Base-by-base conservation (phyloP, 2,888 invertebrate genomes). In the Eupithecia inturbata region DNA sequence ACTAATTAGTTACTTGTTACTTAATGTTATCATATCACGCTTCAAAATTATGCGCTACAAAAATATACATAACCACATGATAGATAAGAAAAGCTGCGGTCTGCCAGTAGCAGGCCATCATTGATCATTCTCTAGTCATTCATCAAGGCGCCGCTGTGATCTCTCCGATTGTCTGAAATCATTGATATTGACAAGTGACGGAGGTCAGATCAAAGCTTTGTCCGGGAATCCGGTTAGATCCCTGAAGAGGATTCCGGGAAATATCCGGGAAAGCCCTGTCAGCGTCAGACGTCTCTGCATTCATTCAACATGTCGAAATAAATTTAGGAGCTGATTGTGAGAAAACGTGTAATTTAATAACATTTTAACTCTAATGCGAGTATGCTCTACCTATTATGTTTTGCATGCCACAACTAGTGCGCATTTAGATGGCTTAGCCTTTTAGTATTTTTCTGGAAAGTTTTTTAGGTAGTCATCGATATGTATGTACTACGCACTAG, bases 171-270 rank as follows among this genome's bases (percentile, higher is more conserved):
- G n/a, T n/a, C 63, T 12, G n/a, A 4, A 64, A 64, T 64, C 36
- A 64, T 36, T 64, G 63, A 64, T 64, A 64, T 36, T 36, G 63
- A 64, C 63, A 64, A 64, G 31, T 64, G 63, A 64, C 22, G 63
- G 33, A 33, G 63, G 63, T 64, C 63, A n/a, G 33, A 36, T 33
- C 12, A n/a, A 62, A 28, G 31, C 31, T 19, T 31, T 62, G 33
- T 33, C 63, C 63, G 36, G 63, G 63, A 63, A 63, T 63, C 19
- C 10, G 33, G 22, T 53, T 3, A 63, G 7, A 31, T 31, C 31
- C 19, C 19, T 19, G 62, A 31, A 31, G n/a, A 33, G 28, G 33
- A 33, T 64, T 33, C 63, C 9, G 36, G 36, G 19, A 28, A 62
- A 62, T 16, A 36, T 33, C 33, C 22, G n/a, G 63, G 22, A 57